A percentile compares a stretch with the other conserved stretches of the same genome.
phyloP scores from a whole-genome alignment of 2,888 invertebrate species.

The Metallyticus violacea region DNA sequence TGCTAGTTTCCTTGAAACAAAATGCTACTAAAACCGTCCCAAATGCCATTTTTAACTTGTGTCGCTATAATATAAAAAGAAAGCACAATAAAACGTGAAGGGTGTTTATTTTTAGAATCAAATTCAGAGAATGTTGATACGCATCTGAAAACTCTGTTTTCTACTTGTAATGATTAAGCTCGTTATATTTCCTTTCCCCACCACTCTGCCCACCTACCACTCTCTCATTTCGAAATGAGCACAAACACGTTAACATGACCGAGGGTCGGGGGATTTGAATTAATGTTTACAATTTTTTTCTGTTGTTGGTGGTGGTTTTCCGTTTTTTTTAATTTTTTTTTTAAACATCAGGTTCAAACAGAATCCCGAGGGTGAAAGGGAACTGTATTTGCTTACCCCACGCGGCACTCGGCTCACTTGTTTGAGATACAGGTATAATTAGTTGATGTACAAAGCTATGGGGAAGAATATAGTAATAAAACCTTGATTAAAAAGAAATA shows the following conservation, averaged over 20 bases:
- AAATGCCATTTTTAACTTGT: no score
- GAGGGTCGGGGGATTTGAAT: neutral
- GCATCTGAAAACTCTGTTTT: no score
- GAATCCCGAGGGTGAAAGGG: neutral
- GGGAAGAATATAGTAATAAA: neutral
- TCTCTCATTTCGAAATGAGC: neutral
- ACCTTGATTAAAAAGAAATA: neutral
- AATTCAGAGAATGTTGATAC: no score
- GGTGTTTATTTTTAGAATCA: no score
- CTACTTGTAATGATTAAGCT: no score
- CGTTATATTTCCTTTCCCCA: no score
- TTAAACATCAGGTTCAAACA: neutral
- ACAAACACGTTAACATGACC: neutral
- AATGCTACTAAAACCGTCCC: no score
- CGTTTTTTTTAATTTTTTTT: no score
- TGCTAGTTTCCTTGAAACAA: no score
- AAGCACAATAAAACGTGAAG: no score
- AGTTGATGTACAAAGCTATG: neutral
- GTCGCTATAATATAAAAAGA: no score
- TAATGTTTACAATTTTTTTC: neutral
- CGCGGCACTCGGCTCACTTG: neutral
- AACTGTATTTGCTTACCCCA: neutral
- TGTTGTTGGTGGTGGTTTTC: neutral
- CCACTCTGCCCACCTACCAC: neutral
- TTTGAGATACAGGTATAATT: neutral